phyloP scores from a whole-genome alignment of 2,888 invertebrate species.

The Ectropis crepuscularia region DNA sequence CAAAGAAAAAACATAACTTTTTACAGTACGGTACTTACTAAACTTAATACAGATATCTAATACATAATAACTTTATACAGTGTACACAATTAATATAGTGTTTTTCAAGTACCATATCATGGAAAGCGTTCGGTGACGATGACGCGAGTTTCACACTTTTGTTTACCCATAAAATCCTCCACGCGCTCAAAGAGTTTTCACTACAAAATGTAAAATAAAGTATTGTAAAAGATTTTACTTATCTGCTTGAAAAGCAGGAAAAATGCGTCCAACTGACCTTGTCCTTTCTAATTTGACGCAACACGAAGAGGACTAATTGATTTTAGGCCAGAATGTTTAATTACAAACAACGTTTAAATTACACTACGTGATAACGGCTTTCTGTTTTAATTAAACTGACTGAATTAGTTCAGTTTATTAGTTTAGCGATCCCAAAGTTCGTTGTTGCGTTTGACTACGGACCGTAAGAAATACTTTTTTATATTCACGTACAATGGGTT shows the following conservation, averaged over 20 bases:
- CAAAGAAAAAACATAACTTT: too few relatives aligned
- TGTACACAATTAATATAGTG: too few relatives aligned
- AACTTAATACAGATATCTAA: too few relatives aligned
- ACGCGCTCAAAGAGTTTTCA: too few relatives aligned
- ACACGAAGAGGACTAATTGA: conserved; percentile 18
- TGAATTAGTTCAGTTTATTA: conserved; percentile 12
- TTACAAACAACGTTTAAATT: conserved; percentile 23
- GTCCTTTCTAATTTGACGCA: conserved; percentile 15
- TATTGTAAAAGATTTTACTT: not conserved
- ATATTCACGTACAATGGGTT: too few relatives aligned
- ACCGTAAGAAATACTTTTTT: not conserved
- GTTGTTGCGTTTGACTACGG: not conserved
- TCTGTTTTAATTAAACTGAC: conserved; percentile 24
- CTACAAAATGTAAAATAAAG: too few relatives aligned
- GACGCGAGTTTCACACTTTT: too few relatives aligned
- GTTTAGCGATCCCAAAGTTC: not conserved
- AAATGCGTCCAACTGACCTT: conserved; percentile 11
- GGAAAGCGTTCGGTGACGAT: too few relatives aligned
- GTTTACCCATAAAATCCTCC: too few relatives aligned
- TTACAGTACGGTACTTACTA: too few relatives aligned
- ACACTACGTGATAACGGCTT: conserved; percentile 29
- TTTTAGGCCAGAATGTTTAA: conserved; percentile 19
- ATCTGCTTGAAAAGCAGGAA: not conserved
- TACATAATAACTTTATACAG: too few relatives aligned
- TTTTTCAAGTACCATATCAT: too few relatives aligned